Base-by-base conservation (phyloP, 2,113 vertebrate species). In the Sakesphorus luctuosus region DNA sequence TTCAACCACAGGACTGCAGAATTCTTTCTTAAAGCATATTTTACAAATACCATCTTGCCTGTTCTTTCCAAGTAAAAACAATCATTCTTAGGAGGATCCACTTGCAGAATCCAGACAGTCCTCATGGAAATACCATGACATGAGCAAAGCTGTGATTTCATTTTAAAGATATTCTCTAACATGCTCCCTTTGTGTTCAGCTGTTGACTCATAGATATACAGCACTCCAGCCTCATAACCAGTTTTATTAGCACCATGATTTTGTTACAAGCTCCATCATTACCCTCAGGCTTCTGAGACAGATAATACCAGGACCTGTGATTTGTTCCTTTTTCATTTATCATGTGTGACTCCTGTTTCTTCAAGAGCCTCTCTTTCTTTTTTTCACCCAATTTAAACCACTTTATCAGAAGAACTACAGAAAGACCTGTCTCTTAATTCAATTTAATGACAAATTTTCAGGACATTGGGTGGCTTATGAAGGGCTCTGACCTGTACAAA, bases 261-360 rank as follows among this genome's bases (percentile, higher is more conserved):
- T 91, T 90, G 19, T 93, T 96, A 82, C 17, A 82, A 91, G 78
- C n/a, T 9, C 49, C 43, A 58, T 76, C 46, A 77, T 82, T 92
- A 91, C 20, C 17, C 7, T 85, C 8, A 0, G 78, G 73, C 53
- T 53, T 66, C 81, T 63, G 62, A 91, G 84, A 80, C 31, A 84
- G 69, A 21, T 87, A 74, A 79, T 31, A 40, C 44, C 13, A 31
- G 62, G 58, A 68, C 50, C 46, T 43, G 25, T 66, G 69, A 87
- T 89, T 91, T 89, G 44, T 84, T 94, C 53, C 13, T 85, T 63
- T 94, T 76, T 68, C 89, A 69, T 91, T 95, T 78, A 56, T 96
- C 74, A 43, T 40, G 5, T 68, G 11, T 58, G 47, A 90, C 29
- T 93, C 40, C 52, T 46, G 10, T 76, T 82, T 87, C 50, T 87